Evolutionary conservation across 2,888 invertebrate genomes (phyloP), one percentile per base, ranked within the genome.

Genomic region (Yponomeuta cagnagella): DNA sequence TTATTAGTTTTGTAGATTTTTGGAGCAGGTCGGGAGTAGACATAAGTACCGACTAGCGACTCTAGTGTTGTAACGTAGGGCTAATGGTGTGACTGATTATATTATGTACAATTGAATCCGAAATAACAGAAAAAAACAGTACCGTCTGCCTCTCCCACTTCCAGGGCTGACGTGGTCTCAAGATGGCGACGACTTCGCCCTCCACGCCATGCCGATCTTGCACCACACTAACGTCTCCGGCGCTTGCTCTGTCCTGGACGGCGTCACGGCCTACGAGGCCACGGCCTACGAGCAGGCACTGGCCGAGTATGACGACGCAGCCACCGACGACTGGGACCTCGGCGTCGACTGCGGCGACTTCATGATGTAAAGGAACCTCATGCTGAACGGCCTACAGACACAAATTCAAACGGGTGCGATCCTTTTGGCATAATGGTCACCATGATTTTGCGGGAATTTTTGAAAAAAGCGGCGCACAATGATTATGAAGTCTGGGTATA

Each of bases 341-440:
- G 94, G 95, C 66, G 94, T 95, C 74, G 95, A 95, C 81, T 95
- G 95, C 80, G 95, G 95, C 0, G 95, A 95, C 78, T 95, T 95
- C 80, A 94, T 94, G 93, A 94, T 95, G 93, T 95, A 94, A 83
- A 77, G 15, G 43, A 43, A 43, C 43, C 8, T 8, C 33, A 33
- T 70, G 65, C n/a, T 63, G 63, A 63, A 43, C 43, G 9, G 43
- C 43, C 43, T 43, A 43, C 43, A 43, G 43, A 8, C 43, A 43
- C 43, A 43, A 37, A 43, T 43, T 43, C 9, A 43, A 43, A 43
- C 0, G 8, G 9, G 5, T 43, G 5, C 6, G 5, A 43, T 5
- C 43, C 43, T 43, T 43, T 43, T 9, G 43, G 43, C 43, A 8
- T 1, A 8, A 6, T 8, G 43, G 43, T 43, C 5, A 6, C 43